Evolutionary conservation across 2,888 invertebrate species (phyloP).

Genomic region (Caenorhabditis sp.): DNA sequence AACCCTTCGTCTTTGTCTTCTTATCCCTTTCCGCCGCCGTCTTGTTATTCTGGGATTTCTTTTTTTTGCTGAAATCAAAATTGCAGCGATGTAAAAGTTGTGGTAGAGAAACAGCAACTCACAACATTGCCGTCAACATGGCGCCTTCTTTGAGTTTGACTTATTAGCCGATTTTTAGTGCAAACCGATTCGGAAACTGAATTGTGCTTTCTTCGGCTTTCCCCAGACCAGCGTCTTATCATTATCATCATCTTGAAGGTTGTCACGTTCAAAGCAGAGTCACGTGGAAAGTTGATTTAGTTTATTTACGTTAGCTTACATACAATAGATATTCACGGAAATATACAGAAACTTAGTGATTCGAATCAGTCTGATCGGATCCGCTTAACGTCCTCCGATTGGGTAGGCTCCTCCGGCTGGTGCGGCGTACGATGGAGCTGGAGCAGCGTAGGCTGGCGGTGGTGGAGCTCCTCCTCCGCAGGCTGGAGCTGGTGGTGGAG

Average conservation of each 20-base stretch:
- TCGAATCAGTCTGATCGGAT: too few relatives aligned
- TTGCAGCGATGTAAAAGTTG: background rate
- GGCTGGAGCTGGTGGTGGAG: slow-evolving; percentile 58
- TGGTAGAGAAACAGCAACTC: too few relatives aligned
- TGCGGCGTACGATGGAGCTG: slow-evolving; percentile 45
- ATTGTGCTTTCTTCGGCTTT: too few relatives aligned
- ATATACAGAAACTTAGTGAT: too few relatives aligned
- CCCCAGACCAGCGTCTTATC: too few relatives aligned
- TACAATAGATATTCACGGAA: too few relatives aligned
- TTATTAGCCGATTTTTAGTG: background rate
- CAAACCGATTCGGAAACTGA: background rate
- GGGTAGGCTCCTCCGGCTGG: slow-evolving; percentile 61
- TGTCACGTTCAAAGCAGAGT: too few relatives aligned
- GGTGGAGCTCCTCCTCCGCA: slow-evolving; percentile 58
- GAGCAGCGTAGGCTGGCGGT: slow-evolving; percentile 56
- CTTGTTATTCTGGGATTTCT: background rate
- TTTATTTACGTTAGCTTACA: too few relatives aligned
- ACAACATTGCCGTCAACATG: background rate
- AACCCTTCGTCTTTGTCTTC: background rate
- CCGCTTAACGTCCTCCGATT: slow-evolving; percentile 53
- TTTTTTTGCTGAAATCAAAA: background rate
- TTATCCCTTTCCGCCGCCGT: too few relatives aligned
- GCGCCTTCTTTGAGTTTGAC: background rate
- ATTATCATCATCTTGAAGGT: too few relatives aligned
- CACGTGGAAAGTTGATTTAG: too few relatives aligned